Conservation (phyloP, 2,113 vertebrate species). For the Junco hyemalis region DNA sequence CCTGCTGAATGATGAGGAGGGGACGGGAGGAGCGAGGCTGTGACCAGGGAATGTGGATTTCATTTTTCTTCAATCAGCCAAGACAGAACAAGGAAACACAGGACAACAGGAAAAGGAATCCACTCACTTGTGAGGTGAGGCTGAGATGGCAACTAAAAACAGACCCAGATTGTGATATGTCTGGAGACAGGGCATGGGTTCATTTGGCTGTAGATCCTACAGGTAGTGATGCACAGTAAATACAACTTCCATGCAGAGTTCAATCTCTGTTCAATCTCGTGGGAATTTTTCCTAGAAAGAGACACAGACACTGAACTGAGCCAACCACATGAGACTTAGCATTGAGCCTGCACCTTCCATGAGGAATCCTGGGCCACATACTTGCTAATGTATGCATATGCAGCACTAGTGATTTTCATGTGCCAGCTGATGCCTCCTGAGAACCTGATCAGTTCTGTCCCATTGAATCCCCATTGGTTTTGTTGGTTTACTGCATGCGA, state of each 20-base stretch:
- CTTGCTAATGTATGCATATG: background rate
- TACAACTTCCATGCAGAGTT: background rate
- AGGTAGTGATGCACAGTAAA: background rate
- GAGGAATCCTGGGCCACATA: background rate
- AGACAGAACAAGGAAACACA: background rate
- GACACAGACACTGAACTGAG: background rate
- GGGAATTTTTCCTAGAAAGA: background rate
- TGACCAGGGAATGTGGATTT: fast-evolving
- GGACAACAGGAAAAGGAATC: background rate
- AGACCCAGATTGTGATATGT: background rate
- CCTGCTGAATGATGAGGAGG: background rate
- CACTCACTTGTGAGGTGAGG: background rate
- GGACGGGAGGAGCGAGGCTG: fast-evolving
- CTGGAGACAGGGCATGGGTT: background rate
- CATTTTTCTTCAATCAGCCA: background rate
- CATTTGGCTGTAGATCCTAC: background rate
- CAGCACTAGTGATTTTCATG: background rate
- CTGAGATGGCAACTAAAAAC: background rate
- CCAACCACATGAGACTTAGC: background rate
- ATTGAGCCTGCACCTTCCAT: background rate
- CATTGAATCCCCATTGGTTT: background rate
- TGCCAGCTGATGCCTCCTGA: background rate
- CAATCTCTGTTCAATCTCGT: background rate
- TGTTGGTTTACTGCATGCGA: background rate
- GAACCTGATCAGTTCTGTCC: background rate